Evolutionary conservation across 2,888 invertebrate genomes (phyloP), one percentile per base, ranked within the genome.

Genomic region (Physocephala rufipes): DNA sequence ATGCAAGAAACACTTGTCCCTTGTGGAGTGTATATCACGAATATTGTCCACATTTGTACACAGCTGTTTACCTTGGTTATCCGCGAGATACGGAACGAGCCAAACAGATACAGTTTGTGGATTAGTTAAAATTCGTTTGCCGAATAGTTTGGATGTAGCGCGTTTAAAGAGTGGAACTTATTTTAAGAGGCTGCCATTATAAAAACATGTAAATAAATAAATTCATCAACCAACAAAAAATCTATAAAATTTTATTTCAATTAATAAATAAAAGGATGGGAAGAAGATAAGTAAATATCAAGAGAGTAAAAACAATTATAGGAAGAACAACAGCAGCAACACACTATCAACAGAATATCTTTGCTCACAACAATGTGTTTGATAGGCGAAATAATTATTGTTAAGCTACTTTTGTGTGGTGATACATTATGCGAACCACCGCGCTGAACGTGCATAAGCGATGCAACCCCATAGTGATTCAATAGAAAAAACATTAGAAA

Each of bases 81-180:
- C 36, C 47, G 47, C 67, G 59, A 59, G 47, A 67, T 58, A 59
- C 49, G 36, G 63, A 61, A 59, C 73, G 68, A 62, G 47, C 65
- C 51, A 49, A 36, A 64, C 58, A 62, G 24, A 16, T 28, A 65
- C 58, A 67, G 71, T 67, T 76, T n/a, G n/a, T 73, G 71, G 70
- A 73, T 80, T 73, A 80, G 80, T 80, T 79, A 77, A 71, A 73
- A 77, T 78, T 80, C 76, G 78, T 78, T 81, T 78, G 80, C 78
- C 80, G 79, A 78, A 74, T 78, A 80, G 79, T 78, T 82, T 79
- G 81, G 78, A 79, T 77, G 79, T 76, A 70, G 74, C 55, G 68
- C 65, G 53, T 58, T 13, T 9, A 24, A 28, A 28, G 58, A 58
- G 26, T 28, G 28, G 12, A n/a, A n/a, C n/a, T 36, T 4, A 36